Evolutionary conservation across 2,113 vertebrate species (phyloP).

Genomic region (human (Homo sapiens)): DNA sequence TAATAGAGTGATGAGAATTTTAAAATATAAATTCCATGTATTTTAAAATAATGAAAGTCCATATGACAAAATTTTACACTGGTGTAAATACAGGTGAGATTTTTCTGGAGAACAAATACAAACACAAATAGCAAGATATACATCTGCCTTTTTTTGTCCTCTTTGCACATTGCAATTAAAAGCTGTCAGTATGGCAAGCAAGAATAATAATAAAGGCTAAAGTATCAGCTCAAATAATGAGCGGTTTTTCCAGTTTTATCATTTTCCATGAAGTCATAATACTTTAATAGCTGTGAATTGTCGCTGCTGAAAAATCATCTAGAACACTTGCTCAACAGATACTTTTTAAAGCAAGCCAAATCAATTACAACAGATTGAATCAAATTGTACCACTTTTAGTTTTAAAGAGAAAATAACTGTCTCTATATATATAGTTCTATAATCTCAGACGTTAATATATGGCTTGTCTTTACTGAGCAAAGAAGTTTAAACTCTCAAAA

Average conservation of each 20-base stretch:
- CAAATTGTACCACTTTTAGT: neutral
- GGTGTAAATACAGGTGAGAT: neutral
- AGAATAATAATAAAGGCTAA: neutral
- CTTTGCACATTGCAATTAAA: neutral
- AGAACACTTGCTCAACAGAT: neutral
- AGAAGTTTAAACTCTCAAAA: slow-evolving; percentile 30
- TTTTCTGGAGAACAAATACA: neutral
- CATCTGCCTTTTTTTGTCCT: neutral
- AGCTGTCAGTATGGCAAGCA: neutral
- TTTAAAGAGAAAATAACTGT: neutral
- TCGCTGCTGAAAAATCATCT: slow-evolving; percentile 33
- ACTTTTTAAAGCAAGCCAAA: slow-evolving; percentile 40
- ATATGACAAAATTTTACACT: neutral
- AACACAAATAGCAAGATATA: neutral
- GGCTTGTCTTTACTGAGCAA: neutral
- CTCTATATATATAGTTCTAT: too few species aligned
- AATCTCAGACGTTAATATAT: neutral
- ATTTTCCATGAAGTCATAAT: neutral
- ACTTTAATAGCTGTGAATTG: slow-evolving; percentile 36
- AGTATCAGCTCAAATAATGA: neutral
- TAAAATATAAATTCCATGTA: neutral
- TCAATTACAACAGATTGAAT: neutral
- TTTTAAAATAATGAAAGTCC: neutral
- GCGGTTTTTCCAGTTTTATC: neutral
- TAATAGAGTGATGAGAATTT: neutral